A percentile compares a stretch with the other conserved stretches of the same genome.
These are phyloP conservation scores for Dipodomys merriami DNA, from an alignment of 2,113 vertebrate genomes.

Conservation along the genomic window DNA sequence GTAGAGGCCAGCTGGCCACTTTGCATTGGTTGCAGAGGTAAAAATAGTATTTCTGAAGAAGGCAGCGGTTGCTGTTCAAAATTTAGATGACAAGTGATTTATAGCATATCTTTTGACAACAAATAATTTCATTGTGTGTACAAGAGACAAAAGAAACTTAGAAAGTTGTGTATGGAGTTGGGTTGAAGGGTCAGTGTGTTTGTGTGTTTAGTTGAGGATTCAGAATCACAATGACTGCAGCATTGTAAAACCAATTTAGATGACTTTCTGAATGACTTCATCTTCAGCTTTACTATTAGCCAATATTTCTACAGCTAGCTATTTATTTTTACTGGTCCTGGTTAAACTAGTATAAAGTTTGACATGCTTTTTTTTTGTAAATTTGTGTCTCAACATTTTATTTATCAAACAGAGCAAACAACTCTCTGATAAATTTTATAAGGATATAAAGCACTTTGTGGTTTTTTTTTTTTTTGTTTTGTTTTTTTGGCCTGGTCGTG, in stretches of 20 bases:
- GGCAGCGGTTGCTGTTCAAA: slow-evolving; percentile 21
- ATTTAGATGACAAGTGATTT: neutral
- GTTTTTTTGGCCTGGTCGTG: too few species aligned
- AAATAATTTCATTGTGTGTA: neutral
- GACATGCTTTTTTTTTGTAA: neutral
- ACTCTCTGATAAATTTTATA: neutral
- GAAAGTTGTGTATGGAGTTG: neutral
- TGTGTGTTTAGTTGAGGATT: neutral
- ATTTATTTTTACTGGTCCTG: neutral
- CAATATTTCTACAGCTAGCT: neutral
- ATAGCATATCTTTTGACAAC: slow-evolving; percentile 22
- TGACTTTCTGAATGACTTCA: neutral
- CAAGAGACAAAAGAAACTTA: neutral
- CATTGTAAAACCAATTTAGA: neutral
- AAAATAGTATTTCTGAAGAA: neutral
- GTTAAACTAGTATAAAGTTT: neutral
- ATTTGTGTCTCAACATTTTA: neutral
- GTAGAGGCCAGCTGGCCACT: neutral
- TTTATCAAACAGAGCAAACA: neutral
- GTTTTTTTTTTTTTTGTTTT: too few species aligned
- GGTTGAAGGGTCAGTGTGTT: neutral
- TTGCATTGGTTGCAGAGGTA: slow-evolving; percentile 33
- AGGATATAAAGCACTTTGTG: neutral
- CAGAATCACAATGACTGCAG: neutral
- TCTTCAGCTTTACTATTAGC: neutral